Evolutionary conservation across 1,140 invertebrate genomes (phyloP), one percentile per base, ranked within the genome.

Genomic region (Phymorhynchus buccinoides): DNA sequence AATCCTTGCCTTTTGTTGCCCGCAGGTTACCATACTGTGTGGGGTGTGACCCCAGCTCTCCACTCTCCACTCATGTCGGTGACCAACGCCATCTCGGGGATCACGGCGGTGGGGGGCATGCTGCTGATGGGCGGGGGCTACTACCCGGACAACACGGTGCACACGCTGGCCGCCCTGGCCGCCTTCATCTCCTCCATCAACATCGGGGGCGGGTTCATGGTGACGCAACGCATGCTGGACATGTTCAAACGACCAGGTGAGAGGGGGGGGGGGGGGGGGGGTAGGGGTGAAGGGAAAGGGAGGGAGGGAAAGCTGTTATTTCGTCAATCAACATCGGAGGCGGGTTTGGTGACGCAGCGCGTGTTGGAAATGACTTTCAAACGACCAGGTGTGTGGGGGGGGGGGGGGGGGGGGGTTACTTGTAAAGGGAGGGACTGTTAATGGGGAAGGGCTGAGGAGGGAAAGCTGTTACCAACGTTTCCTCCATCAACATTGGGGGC

Each of bases 321-420:
- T 98, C 97, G 1, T 96, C 97, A 89, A 96, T 98, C 79, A 98
- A 98, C 94, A 96, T 98, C 83, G 97, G 97, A 88, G 97, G 97
- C 89, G 97, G 97, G 75, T 98, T 98, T 97, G 18, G 97, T 98
- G 48, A 98, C 97, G 0, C 96, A 97, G 93, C 94, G 97, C 82
- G 97, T 97, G 97, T 94, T 98, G 92, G 96, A 98, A 93, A 98
- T 98, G 97, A n/a, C n/a, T n/a, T 98, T 98, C 92, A 97, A 96
- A 93, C 94, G 96, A 89, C 94, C 94, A 89, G 93, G 96, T 96
- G 44, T 18, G 18, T 48, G 44, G 18, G 44, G 44, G 44, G 44
- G 44, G 6, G 44, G 44, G 44, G 18, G 44, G 44, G 44, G 6
- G 44, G 44, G 44, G 44, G 44, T n/a, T n/a, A n/a, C n/a, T n/a